Evolutionary conservation across 2,113 vertebrate species (phyloP).

Genomic region (Phoxinus phoxinus): DNA sequence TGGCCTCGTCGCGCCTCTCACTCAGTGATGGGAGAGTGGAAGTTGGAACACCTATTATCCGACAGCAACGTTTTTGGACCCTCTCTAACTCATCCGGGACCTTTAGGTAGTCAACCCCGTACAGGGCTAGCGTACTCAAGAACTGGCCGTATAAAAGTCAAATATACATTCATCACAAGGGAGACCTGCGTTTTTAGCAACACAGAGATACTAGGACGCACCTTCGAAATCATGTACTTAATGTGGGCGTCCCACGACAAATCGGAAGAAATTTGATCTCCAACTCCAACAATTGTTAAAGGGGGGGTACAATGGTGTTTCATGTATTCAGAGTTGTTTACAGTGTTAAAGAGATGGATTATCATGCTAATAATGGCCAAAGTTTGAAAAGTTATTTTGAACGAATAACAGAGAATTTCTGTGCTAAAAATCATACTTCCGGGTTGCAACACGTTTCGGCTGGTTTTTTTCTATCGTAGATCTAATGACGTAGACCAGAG

Average conservation of each 20-base stretch:
- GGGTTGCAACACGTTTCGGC: too few relatives aligned
- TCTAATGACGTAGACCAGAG: too few relatives aligned
- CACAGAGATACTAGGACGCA: not conserved
- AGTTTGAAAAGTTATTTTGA: too few relatives aligned
- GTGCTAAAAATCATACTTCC: too few relatives aligned
- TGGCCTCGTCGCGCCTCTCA: not conserved
- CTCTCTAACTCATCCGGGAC: constrained; percentile 3
- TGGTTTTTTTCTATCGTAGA: too few relatives aligned
- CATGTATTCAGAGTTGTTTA: too few relatives aligned
- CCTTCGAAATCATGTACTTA: not conserved
- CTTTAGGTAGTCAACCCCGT: constrained; percentile 33
- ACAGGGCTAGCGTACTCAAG: constrained; percentile 18
- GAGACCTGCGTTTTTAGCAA: not conserved
- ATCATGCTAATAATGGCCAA: too few relatives aligned
- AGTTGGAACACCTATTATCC: constrained; percentile 4
- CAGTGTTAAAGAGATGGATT: too few relatives aligned
- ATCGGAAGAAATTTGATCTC: not conserved
- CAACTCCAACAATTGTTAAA: not conserved
- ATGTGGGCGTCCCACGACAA: not conserved
- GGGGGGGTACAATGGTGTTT: too few relatives aligned
- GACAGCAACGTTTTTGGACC: constrained; percentile 13
- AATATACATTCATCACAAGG: not conserved
- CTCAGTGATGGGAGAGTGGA: not conserved
- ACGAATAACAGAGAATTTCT: too few relatives aligned
- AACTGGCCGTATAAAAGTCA: constrained; percentile 24